These are phyloP conservation scores for Pungitius pungitius DNA, from an alignment of 2,113 vertebrate species.

Conservation along the genomic window DNA sequence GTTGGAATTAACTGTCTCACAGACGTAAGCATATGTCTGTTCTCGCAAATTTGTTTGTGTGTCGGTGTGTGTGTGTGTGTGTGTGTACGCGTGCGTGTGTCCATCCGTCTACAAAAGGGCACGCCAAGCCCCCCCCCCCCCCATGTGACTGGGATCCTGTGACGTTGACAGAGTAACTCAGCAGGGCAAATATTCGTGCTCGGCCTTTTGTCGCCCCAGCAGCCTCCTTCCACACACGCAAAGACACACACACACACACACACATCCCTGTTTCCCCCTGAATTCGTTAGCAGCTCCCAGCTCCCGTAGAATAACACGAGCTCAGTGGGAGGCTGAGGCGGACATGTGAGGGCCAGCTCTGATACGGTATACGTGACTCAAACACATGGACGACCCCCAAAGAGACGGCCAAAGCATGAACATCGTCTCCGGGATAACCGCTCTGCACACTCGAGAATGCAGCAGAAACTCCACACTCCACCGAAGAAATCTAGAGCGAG, in stretches of 20 bases:
- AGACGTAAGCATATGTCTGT: constrained; percentile 71
- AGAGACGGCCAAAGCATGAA: constrained; percentile 55
- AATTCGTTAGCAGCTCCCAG: constrained; percentile 76
- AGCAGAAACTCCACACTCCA: constrained; percentile 59
- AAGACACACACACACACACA: constrained; percentile 26
- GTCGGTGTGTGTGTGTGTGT: constrained; percentile 11
- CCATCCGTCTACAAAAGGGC: constrained; percentile 57
- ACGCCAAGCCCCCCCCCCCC: constrained; percentile 34
- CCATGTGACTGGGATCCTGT: constrained; percentile 56
- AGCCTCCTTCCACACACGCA: too few species aligned
- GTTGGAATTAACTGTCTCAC: constrained; percentile 35
- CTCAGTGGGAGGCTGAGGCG: constrained; percentile 76
- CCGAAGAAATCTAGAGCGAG: constrained; percentile 19
- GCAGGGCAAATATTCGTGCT: constrained; percentile 46
- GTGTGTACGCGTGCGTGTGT: constrained; percentile 31
- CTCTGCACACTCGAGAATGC: constrained; percentile 72
- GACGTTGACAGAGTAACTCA: constrained; percentile 52
- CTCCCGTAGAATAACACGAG: constrained; percentile 77
- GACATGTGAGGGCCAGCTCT: constrained; percentile 68
- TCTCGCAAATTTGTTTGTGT: constrained; percentile 33
- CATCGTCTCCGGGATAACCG: constrained; percentile 71
- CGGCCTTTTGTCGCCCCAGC: constrained; percentile 72
- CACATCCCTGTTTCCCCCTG: constrained; percentile 48
- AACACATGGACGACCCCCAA: constrained; percentile 45
- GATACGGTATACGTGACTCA: constrained; percentile 58